phyloP scores from a whole-genome alignment of 1,140 invertebrate genomes.

The Drosophila bocki region DNA sequence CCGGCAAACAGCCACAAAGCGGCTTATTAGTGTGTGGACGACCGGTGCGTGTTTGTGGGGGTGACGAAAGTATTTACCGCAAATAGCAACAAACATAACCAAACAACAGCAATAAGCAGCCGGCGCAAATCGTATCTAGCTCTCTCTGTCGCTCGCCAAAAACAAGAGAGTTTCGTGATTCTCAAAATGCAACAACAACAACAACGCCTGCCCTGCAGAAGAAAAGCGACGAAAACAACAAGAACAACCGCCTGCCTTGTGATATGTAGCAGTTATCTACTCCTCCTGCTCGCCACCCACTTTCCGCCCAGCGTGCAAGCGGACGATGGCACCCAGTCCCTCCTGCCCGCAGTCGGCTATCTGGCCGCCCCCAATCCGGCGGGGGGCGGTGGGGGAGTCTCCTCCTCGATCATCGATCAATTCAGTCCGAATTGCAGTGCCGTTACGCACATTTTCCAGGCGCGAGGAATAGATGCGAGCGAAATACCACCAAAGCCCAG shows the following conservation, averaged over 20 bases:
- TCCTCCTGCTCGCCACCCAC: slow-evolving; percentile 38
- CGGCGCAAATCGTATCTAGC: slow-evolving; percentile 13
- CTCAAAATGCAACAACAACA: slow-evolving; percentile 44
- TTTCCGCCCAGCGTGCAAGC: slow-evolving; percentile 30
- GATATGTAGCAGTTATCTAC: slow-evolving; percentile 57
- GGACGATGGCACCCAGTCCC: slow-evolving; percentile 14
- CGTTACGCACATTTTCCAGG: slow-evolving; percentile 75
- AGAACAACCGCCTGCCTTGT: slow-evolving; percentile 56
- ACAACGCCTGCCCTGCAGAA: slow-evolving; percentile 47
- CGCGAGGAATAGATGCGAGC: slow-evolving; percentile 69
- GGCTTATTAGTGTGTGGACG: slow-evolving; percentile 53
- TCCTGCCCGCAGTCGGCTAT: slow-evolving; percentile 52
- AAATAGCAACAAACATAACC: slow-evolving; percentile 46
- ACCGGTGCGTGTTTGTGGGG: slow-evolving; percentile 20
- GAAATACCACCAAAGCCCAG: slow-evolving; percentile 82
- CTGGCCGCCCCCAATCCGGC: slow-evolving; percentile 62
- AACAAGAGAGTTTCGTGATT: slow-evolving; percentile 4
- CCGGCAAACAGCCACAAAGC: slow-evolving; percentile 56
- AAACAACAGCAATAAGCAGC: slow-evolving; percentile 42
- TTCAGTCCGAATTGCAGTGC: slow-evolving; percentile 81
- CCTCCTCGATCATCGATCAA: slow-evolving; percentile 77
- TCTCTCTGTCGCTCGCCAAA: slow-evolving; percentile 6
- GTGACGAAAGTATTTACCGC: slow-evolving; percentile 63
- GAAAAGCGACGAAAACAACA: slow-evolving; percentile 33
- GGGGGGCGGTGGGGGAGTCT: slow-evolving; percentile 15